Evolutionary conservation across 2,113 vertebrate genomes (phyloP).

Genomic region (Pachypanchax playfairii): DNA sequence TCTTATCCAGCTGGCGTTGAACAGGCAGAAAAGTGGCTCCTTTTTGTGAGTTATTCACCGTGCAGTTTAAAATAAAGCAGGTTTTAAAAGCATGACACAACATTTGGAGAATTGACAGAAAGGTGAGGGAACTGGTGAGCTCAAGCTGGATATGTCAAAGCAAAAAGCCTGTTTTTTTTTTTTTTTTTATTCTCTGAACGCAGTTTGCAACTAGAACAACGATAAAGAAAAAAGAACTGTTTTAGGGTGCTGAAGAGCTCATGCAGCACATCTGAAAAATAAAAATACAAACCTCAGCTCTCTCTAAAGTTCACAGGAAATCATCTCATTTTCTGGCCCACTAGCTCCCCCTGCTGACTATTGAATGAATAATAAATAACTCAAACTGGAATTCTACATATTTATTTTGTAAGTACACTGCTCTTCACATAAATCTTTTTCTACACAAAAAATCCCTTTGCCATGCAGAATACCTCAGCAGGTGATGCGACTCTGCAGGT

Average conservation of each 20-base stretch:
- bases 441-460: constrained; percentile 21
- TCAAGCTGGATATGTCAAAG: constrained; percentile 27
- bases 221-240: constrained; percentile 15
- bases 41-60: constrained; percentile 31
- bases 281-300: constrained; percentile 27
- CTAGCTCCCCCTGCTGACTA: constrained; percentile 77
- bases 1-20: constrained; percentile 26
- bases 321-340: constrained; percentile 61
- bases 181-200: constrained; percentile 15
- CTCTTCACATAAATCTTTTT: constrained; percentile 36
- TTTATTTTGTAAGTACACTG: constrained; percentile 7
- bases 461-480: constrained; percentile 39
- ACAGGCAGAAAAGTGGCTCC: constrained; percentile 4
- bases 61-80: constrained; percentile 40
- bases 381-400: neutral
- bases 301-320: constrained; percentile 32
- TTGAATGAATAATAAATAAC: neutral
- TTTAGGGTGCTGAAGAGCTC: constrained; percentile 52
- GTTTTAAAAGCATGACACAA: constrained; percentile 43
- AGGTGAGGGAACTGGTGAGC: constrained; percentile 4
- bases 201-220: constrained; percentile 21
- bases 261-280: constrained; percentile 44
- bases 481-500: constrained; percentile 32
- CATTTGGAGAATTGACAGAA: constrained; percentile 11
- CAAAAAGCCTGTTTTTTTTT: constrained; percentile 18